Evolutionary conservation across 2,797 vertebrate genomes (phyloP).

Genomic region (Clarias laeviceps): DNA sequence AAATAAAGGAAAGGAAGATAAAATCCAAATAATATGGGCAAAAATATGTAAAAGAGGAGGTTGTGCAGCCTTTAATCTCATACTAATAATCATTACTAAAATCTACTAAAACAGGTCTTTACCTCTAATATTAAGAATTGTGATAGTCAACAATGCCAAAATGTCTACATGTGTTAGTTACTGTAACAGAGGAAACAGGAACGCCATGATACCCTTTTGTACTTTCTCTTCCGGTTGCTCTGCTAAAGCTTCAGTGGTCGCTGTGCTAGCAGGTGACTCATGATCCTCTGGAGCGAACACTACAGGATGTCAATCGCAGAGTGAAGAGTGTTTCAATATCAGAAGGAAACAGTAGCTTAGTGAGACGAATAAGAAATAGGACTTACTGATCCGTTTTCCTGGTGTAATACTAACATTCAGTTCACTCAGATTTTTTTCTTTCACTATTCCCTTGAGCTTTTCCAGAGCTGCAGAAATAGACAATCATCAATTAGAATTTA

Average conservation of each 20-base stretch:
- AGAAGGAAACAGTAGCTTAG: background rate
- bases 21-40: background rate
- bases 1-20: background rate
- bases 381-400: conserved; percentile 11
- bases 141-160: background rate
- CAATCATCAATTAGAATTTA: background rate
- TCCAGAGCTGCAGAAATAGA: conserved; percentile 14
- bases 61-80: background rate
- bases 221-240: background rate
- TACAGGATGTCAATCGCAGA: background rate
- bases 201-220: background rate
- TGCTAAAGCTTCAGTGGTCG: background rate
- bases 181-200: background rate
- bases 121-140: background rate
- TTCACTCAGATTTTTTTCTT: conserved; percentile 11
- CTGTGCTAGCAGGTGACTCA: background rate
- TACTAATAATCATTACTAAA: background rate
- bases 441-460: conserved; percentile 3
- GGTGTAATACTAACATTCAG: background rate
- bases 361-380: background rate
- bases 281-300: background rate
- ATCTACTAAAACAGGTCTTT: background rate
- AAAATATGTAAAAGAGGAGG: background rate
- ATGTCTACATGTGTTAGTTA: background rate
- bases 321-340: background rate